phyloP scores from a whole-genome alignment of 2,888 invertebrate genomes.

The Kuschelorhynchus macadamiae region DNA sequence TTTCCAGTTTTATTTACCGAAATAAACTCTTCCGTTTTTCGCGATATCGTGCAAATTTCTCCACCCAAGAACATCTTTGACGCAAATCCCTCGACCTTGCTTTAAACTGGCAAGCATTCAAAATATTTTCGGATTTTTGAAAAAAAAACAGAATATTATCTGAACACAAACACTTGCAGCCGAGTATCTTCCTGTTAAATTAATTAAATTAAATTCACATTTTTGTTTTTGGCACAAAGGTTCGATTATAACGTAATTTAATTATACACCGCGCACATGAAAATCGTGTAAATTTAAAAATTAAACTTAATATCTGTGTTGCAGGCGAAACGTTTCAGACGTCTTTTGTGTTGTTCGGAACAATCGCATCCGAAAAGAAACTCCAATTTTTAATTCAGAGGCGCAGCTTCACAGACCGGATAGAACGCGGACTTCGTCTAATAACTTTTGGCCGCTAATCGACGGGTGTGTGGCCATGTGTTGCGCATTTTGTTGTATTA shows the following conservation, averaged over 20 bases:
- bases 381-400: slow-evolving; percentile 36
- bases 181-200: slow-evolving; percentile 18
- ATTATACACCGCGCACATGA: slow-evolving; percentile 43
- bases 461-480: slow-evolving; percentile 28
- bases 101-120: slow-evolving; percentile 49
- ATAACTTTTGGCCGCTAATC: slow-evolving; percentile 38
- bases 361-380: slow-evolving; percentile 32
- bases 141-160: slow-evolving; percentile 30
- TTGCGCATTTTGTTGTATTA: slow-evolving; percentile 47
- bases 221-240: slow-evolving; percentile 48
- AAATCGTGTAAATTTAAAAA: slow-evolving; percentile 31
- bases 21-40: slow-evolving; percentile 45
- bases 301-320: not conserved
- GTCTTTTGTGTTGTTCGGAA: slow-evolving; percentile 11
- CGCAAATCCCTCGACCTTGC: slow-evolving; percentile 39
- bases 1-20: slow-evolving; percentile 11
- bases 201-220: no score
- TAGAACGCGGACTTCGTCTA: slow-evolving; percentile 34
- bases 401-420: slow-evolving; percentile 31
- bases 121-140: slow-evolving; percentile 26
- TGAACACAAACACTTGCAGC: slow-evolving; percentile 60
- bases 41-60: slow-evolving; percentile 60
- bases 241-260: slow-evolving; percentile 35
- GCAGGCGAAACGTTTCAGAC: slow-evolving; percentile 11
- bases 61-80: slow-evolving; percentile 65